phyloP scores from a whole-genome alignment of 2,888 invertebrate species.

The Microctonus hyperodae region DNA sequence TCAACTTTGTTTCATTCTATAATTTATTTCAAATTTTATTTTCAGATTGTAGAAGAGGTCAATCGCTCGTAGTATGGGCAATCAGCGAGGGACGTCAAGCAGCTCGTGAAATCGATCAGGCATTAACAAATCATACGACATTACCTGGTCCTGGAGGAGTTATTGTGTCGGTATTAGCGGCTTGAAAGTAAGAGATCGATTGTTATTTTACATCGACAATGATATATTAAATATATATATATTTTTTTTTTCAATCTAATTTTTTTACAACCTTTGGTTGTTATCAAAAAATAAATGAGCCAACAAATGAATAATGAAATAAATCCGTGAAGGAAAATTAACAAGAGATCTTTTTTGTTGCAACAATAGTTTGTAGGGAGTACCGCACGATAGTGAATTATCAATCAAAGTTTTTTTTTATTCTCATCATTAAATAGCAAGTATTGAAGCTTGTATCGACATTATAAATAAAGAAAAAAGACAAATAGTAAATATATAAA shows the following conservation, averaged over 20 bases:
- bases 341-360: not conserved
- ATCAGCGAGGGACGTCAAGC: constrained; percentile 98
- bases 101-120: constrained; percentile 90
- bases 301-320: no score
- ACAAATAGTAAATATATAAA: not conserved
- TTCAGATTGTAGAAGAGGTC: constrained; percentile 97
- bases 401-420: not conserved
- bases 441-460: constrained; percentile 6
- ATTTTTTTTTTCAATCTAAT: constrained; percentile 19
- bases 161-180: constrained; percentile 60
- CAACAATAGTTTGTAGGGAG: not conserved
- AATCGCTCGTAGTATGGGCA: constrained; percentile 98
- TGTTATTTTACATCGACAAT: constrained; percentile 23
- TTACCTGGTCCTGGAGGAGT: constrained; percentile 95
- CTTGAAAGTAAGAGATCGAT: constrained; percentile 41
- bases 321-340: no score
- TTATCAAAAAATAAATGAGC: not conserved
- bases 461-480: not conserved
- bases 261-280: not conserved
- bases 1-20: not conserved
- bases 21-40: constrained; percentile 16
- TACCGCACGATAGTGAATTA: not conserved
- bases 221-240: constrained; percentile 18
- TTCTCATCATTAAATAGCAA: not conserved
- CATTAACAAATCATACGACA: constrained; percentile 79